Base-by-base conservation (phyloP, 2,113 vertebrate species). In the Marcusenius ussheri region DNA sequence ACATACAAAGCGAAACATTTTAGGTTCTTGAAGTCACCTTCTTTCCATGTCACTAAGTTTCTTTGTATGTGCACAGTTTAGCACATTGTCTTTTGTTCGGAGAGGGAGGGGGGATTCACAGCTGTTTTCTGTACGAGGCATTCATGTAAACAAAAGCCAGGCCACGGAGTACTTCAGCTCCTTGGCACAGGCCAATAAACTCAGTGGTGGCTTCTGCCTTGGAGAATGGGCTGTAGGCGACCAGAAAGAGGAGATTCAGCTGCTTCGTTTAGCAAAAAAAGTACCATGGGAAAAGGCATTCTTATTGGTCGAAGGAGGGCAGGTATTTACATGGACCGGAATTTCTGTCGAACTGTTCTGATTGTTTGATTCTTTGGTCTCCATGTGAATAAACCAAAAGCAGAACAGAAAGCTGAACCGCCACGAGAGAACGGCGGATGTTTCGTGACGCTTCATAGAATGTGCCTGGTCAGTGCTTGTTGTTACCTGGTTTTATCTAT, bases 1-100 rank as follows among this genome's bases (percentile, higher is more conserved):
- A 95, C 94, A 93, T 84, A 84, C 90, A 87, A 92, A 92, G 89
- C 88, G 83, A 92, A 91, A 91, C 92, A 50, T 89, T 80, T 89
- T 88, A 56, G 87, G 90, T 90, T 88, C 83, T 31, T 87, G 46
- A 89, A 66, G 88, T 90, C 85, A 45, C 39, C 24, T 77, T 92
- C n/a, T 77, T 80, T 88, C 90, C 50, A 87, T 89, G n/a, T 83
- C 53, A 83, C 31, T 89, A 58, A 45, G 17, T 56, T 89, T 84
- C 89, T 46, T 84, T 19, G 51, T 42, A 83, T 13, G 42, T 89
- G 89, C 24, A 47, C 51, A 31, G 53, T 58, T 62, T n/a, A 77
- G 50, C 21, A 85, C 42, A 46, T 47, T 66, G 46, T n/a, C 19
- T 31, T 77, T 88, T 35, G 7, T 62, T 85, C 15, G 10, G 10